These are phyloP conservation scores for Emydoidea blandingii DNA, from an alignment of 2,797 vertebrate species.

Conservation along the genomic window DNA sequence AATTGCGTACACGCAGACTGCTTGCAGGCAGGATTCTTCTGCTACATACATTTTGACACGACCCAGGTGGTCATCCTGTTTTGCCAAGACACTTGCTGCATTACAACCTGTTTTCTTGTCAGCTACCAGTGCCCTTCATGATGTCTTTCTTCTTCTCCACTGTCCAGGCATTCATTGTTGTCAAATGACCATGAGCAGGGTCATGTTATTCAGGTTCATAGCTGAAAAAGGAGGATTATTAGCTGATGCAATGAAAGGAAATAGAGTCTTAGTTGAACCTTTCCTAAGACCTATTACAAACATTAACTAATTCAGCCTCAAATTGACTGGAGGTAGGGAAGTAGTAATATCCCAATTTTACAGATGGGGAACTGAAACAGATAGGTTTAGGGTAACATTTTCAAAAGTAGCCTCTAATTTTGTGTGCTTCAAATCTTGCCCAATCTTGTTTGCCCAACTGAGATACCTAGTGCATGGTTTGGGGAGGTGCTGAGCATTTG, in stretches of 20 bases:
- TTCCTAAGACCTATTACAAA: not conserved
- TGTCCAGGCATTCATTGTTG: not conserved
- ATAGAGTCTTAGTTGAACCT: not conserved
- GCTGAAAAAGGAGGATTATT: not conserved
- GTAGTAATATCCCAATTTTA: not conserved
- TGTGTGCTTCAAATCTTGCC: not conserved
- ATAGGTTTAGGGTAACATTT: too few relatives aligned
- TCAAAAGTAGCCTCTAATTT: too few relatives aligned
- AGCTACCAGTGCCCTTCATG: conserved; percentile 43
- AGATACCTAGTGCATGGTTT: not conserved
- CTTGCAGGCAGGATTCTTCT: conserved; percentile 69
- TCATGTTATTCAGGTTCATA: not conserved
- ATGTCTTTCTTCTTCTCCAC: not conserved
- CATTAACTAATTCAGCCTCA: not conserved
- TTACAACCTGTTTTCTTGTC: conserved; percentile 51
- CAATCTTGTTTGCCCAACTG: not conserved
- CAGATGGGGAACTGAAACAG: not conserved
- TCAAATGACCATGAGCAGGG: not conserved
- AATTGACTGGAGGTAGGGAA: not conserved
- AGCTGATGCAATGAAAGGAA: not conserved
- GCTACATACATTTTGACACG: conserved; percentile 68
- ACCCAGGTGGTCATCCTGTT: conserved; percentile 49
- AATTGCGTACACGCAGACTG: conserved; percentile 52
- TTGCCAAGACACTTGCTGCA: conserved; percentile 70
- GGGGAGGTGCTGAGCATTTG: not conserved